Evolutionary conservation across 1,140 invertebrate genomes (phyloP).

Genomic region (Copidosoma floridanum): DNA sequence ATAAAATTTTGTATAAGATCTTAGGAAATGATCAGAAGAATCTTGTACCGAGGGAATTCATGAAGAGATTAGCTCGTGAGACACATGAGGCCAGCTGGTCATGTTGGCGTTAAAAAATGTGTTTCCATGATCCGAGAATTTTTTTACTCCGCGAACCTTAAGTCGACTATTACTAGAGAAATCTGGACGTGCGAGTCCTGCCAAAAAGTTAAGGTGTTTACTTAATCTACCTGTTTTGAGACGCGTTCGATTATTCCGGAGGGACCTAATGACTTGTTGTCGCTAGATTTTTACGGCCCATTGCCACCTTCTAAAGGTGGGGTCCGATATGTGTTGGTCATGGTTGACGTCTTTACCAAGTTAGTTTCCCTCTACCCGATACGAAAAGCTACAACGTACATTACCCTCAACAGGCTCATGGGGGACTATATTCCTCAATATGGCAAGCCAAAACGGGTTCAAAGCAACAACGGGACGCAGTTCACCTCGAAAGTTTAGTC

Average conservation of each 20-base stretch:
- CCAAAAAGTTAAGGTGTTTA: not conserved
- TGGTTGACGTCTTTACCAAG: slow-evolving; percentile 38
- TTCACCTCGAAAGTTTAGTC: too few species aligned
- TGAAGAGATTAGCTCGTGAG: not conserved
- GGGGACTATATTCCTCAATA: not conserved
- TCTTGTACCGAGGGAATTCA: too few species aligned
- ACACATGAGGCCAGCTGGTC: not conserved
- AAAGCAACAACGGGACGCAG: too few species aligned
- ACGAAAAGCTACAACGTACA: slow-evolving; percentile 19
- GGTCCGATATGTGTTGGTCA: slow-evolving; percentile 34
- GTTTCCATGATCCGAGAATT: not conserved
- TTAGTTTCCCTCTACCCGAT: slow-evolving; percentile 37
- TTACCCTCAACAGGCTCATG: not conserved
- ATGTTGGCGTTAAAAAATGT: not conserved
- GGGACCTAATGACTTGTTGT: slow-evolving; percentile 27
- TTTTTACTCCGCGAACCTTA: not conserved
- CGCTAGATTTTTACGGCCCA: slow-evolving; percentile 37
- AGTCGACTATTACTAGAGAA: not conserved
- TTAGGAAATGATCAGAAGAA: too few species aligned
- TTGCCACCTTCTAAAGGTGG: slow-evolving; percentile 28
- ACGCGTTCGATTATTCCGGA: not conserved
- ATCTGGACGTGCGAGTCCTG: not conserved
- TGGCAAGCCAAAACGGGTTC: too few species aligned
- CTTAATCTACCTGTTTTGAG: not conserved
- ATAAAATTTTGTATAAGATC: too few species aligned